Evolutionary conservation across 2,888 invertebrate species (phyloP), one percentile per base, ranked within the genome.

Genomic region (Apoda limacodes): DNA sequence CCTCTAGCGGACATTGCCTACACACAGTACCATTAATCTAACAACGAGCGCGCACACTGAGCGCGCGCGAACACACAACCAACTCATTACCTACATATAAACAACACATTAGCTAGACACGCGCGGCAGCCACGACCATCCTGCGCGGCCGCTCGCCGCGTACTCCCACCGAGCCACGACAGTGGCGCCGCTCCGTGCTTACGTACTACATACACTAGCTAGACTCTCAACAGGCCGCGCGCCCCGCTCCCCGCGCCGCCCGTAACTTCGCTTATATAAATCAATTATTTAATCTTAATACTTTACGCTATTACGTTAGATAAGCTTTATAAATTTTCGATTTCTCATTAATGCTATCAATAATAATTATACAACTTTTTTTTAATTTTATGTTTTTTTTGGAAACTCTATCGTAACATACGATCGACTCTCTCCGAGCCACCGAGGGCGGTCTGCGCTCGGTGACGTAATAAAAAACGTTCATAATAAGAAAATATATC

Each of bases 401-500:
- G 75, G 67, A 80, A 80, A 78, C 76, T 75, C 76, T 78, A 80
- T 78, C 70, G 70, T 80, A 76, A 76, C 72, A 67, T 72, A 70
- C 62, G 60, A 72, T 76, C 5, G 70, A 70, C 63, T 76, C 76
- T 75, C 71, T 76, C 76, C 67, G 67, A 56, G 71, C 70, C 72
- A 67, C 34, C 62, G 74, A 60, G 63, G 65, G 65, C 62, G 43
- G 55, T 56, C 48, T 41, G 57, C 63, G 60, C 84, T 76, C 83
- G 75, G 74, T 84, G 82, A 78, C 83, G 82, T 74, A 74, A 78
- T 80, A 76, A 82, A 83, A 83, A 83, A 83, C 82, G 82, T 82
- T 78, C 76, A 80, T 78, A 82, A 82, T 84, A 85, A 74, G 84
- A 85, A 84, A 84, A 84, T 84, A 82, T 82, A 82, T 82, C 65